These are phyloP conservation scores for Caenorhabditis macrosperma DNA, from an alignment of 2,888 invertebrate species.

Conservation along the genomic window DNA sequence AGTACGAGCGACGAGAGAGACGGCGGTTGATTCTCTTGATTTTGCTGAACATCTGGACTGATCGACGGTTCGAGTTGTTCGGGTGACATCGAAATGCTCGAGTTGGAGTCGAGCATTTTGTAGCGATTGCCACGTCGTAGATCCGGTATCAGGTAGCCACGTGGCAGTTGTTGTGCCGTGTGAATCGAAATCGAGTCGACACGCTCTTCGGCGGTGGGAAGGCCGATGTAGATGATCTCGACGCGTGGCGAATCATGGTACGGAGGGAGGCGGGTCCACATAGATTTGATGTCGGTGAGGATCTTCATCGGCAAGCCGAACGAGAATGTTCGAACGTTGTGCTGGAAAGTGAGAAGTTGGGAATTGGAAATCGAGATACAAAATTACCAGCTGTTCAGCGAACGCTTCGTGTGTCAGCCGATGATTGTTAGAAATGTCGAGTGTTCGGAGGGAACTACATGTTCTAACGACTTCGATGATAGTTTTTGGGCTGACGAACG, in stretches of 20 bases:
- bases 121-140: constrained; percentile 68
- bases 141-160: constrained; percentile 59
- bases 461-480: constrained; percentile 40
- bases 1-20: too few relatives aligned
- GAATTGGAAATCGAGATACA: background rate
- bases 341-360: constrained; percentile 6
- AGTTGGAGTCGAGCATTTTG: constrained; percentile 47
- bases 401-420: constrained; percentile 39
- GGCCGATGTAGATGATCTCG: constrained; percentile 20
- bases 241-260: constrained; percentile 26
- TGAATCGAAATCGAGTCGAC: constrained; percentile 42
- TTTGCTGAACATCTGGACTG: background rate
- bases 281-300: constrained; percentile 35
- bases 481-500: constrained; percentile 52
- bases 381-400: constrained; percentile 21
- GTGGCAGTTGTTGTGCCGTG: constrained; percentile 47
- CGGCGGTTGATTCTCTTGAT: constrained; percentile 33
- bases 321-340: constrained; percentile 10
- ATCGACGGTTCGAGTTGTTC: background rate
- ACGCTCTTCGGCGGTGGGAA: constrained; percentile 17
- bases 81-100: background rate
- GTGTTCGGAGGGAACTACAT: constrained; percentile 42
- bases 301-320: constrained; percentile 27
- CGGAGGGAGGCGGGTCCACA: constrained; percentile 32
- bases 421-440: constrained; percentile 65